Base-by-base conservation (phyloP, 2,113 vertebrate genomes). In the Ochotona princeps region DNA sequence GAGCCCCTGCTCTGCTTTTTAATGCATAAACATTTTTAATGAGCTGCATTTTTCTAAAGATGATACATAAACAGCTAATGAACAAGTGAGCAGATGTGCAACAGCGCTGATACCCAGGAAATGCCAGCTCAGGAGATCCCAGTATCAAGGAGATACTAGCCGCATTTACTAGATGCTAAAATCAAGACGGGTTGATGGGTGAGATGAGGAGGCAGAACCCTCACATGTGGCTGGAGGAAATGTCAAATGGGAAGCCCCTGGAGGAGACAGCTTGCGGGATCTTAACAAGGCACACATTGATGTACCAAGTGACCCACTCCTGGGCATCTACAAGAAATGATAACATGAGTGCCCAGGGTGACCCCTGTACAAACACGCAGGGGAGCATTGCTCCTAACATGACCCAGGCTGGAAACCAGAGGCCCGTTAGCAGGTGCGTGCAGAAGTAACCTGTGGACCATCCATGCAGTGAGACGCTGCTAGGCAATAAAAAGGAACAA, bases 41-140 rank as follows among this genome's bases (percentile, higher is more conserved):
- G 6, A 81, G 75, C 66, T 86, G 66, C 83, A 78, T 14, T 85
- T 90, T 51, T 67, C 61, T 32, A 28, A 81, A 92, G 73, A 93
- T 57, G 28, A 79, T 44, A 69, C 23, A 86, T 26, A 75, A 92
- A 76, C 25, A 28, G 82, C 7, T 32, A n/a, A 65, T 44, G 38
- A 30, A 17, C n/a, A 63, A 61, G 11, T 30, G 26, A 74, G 67
- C 70, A 28, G 7, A 65, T 32, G 28, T 18, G 70, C 75, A 70
- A 1, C 8, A 30, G 63, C 32, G 20, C 73, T 74, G 63, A 49
- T 78, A 28, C 54, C 35, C 25, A 65, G 63, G n/a, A 84, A 80
- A 61, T 13, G 67, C 28, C n/a, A 89, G 63, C 65, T 47, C 69
- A 90, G 83, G 54, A 57, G 54, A 15, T 57, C 23, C 15, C 60